Evolutionary conservation across 2,113 vertebrate species (phyloP), one percentile per base, ranked within the genome.

Genomic region (Brienomyrus brachyistius): DNA sequence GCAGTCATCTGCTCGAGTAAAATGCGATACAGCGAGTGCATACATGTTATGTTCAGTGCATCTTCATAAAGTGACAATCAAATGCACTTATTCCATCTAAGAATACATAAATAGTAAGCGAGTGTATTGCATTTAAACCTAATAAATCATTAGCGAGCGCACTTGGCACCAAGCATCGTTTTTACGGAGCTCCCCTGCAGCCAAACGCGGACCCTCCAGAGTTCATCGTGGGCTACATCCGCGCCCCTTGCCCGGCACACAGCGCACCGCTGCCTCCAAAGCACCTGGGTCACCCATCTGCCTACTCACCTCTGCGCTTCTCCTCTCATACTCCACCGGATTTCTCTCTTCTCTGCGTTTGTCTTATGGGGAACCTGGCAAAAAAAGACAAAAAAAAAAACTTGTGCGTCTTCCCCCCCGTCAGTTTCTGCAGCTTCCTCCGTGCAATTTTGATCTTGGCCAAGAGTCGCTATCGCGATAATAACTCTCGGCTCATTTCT

Each of bases 231-330:
- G 8, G 31, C 27, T 40, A 74, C 66, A 83, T 3, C 31, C 17
- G 54, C 43, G 51, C 15, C 6, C 17, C 31, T 40, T 31, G 17
- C 8, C 54, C 27, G 23, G 59, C 11, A 45, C 51, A 1, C 43
- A 35, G 48, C 13, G 40, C 74, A 88, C 40, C 1, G 27, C 74
- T 6, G 11, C 54, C 50, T 9, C 15, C 3, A 19, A 66, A 19
- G 40, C 50, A 56, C 8, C 47, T 1, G 35, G 40, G 50, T 43
- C 31, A 17, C n/a, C n/a, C 43, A 35, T 56, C 13, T 35, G 17
- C n/a, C 43, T 40, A 50, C 90, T 31, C 91, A 88, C 91, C 91
- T 91, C 15, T 91, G 90, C 93, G 94, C 93, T 93, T 95, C 94
- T 93, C 84, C 92, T 89, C 91, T 93, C 92, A 90, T 90, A 89